Base-by-base conservation (phyloP, 2,113 vertebrate genomes). In the Microtus pennsylvanicus region DNA sequence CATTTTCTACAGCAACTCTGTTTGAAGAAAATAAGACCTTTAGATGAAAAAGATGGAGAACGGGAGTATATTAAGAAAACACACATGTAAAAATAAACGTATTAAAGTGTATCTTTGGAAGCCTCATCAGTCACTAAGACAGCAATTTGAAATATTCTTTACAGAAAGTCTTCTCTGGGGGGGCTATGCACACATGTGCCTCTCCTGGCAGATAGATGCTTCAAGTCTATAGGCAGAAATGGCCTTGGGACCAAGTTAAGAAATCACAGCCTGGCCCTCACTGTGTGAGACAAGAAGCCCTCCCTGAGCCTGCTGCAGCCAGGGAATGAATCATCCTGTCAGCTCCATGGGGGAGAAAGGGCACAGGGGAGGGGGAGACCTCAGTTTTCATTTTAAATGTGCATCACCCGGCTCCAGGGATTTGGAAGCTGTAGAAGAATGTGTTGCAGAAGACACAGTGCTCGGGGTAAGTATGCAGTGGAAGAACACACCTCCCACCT, bases 71-170 rank as follows among this genome's bases (percentile, higher is more conserved):
- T 38, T 61, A 65, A 50, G 16, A 96, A 89, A 93, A 77, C 22
- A 91, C 22, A 72, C 8, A 42, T 63, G 80, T 70, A 82, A 91
- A 93, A 88, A 74, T 83, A 72, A 90, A 91, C 61, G 13, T n/a
- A 38, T 55, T 88, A 63, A 95, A 78, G 83, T 52, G 21, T 28
- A 33, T 67, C 4, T 87, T 92, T 90, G 77, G 61, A 85, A 93
- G 88, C 45, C 65, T 55, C 26, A 47, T 28, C 82, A 69, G 61
- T 16, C 50, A 93, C 16, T 58, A 35, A 61, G 76, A 67, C 1
- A 70, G 77, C 24, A 9, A 86, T 42, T 63, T 55, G 21, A 69
- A 78, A 45, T 74, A 26, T 5, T n/a, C 35, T 80, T 61, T 9
- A 38, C 69, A 61, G 58, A 55, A 85, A 7, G 12, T 4, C 24